Conservation (phyloP, 2,113 vertebrate genomes). For the Nesospiza acunhae region DNA sequence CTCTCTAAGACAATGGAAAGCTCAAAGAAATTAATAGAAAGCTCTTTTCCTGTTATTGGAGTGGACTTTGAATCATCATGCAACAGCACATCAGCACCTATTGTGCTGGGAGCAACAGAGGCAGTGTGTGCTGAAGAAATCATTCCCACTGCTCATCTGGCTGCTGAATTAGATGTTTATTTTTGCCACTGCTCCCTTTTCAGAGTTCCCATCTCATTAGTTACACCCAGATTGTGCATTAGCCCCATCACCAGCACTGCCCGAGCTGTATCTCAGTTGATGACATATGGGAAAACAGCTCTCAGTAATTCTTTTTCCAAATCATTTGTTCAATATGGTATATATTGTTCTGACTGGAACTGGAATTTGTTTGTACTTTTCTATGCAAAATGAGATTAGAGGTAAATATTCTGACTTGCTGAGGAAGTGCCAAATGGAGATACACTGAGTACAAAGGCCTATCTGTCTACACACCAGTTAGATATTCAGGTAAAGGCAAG, state of each 20-base stretch:
- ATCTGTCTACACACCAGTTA: background rate
- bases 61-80: background rate
- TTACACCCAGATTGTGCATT: background rate
- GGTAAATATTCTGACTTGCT: background rate
- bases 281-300: background rate
- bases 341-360: background rate
- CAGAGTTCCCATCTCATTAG: background rate
- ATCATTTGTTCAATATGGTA: background rate
- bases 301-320: background rate
- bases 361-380: background rate
- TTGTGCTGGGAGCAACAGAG: background rate
- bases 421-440: background rate
- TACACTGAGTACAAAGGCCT: background rate
- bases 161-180: background rate
- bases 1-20: background rate
- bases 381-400: background rate
- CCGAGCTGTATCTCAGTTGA: background rate
- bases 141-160: background rate
- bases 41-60: background rate
- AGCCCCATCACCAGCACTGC: background rate
- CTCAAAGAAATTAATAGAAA: background rate
- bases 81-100: background rate
- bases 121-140: background rate
- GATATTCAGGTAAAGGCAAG: background rate
- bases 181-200: background rate